A percentile compares a stretch with the other conserved stretches of the same genome.
phyloP scores from a whole-genome alignment of 2,888 invertebrate species.

The Diadromus collaris region DNA sequence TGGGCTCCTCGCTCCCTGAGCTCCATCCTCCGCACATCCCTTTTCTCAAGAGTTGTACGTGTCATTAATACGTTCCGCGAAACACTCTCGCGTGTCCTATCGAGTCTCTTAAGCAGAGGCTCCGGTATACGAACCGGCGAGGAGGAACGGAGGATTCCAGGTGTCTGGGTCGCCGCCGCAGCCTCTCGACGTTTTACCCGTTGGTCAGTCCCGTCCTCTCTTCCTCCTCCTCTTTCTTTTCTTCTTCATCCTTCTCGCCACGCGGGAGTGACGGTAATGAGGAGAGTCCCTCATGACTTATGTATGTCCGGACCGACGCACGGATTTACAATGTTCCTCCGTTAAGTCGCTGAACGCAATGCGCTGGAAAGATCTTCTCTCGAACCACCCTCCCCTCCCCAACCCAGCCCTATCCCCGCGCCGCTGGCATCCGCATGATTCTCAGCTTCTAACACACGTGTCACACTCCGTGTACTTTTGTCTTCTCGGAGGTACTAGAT shows the following conservation, averaged over 20 bases:
- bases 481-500: conserved; percentile 32
- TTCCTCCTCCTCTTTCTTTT: conserved; percentile 18
- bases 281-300: conserved; percentile 62
- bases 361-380: conserved; percentile 21
- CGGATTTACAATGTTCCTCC: conserved; percentile 61
- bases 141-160: conserved; percentile 55
- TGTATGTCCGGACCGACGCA: conserved; percentile 57
- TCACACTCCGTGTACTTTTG: conserved; percentile 33
- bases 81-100: conserved; percentile 62
- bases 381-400: conserved; percentile 21
- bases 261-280: conserved; percentile 62
- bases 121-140: conserved; percentile 12
- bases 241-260: conserved; percentile 51
- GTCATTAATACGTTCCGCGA: conserved; percentile 62
- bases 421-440: conserved; percentile 37
- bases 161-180: conserved; percentile 54
- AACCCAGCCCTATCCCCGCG: not conserved
- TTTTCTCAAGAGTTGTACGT: conserved; percentile 56
- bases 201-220: conserved; percentile 15
- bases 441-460: conserved; percentile 37
- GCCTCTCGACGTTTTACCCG: conserved; percentile 32
- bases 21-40: conserved; percentile 23
- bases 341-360: conserved; percentile 37
- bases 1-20: conserved; percentile 14
- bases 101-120: conserved; percentile 45